Evolutionary conservation across 2,888 invertebrate species (phyloP).

Genomic region (Athripsodes cinereus): DNA sequence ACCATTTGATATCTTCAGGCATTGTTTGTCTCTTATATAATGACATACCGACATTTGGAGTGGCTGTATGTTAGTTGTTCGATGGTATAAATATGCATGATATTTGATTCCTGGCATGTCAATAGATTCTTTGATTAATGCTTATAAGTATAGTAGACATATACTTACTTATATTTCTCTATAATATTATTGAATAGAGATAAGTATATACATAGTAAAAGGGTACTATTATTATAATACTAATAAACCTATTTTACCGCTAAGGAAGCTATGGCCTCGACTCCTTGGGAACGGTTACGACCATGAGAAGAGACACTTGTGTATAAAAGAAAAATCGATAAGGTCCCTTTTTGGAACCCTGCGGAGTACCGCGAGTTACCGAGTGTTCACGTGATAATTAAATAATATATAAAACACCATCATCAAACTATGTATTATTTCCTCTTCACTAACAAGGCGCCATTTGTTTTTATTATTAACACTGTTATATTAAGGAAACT

Average conservation of each 20-base stretch:
- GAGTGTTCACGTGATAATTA: constrained; percentile 6
- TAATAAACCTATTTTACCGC: not conserved
- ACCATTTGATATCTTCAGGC: too few species aligned
- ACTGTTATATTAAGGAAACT: not conserved
- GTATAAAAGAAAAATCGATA: constrained; percentile 3
- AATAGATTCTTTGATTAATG: not conserved
- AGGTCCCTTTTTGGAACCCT: constrained; percentile 4
- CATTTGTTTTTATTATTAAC: not conserved
- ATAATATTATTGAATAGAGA: too few species aligned
- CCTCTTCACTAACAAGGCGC: not conserved
- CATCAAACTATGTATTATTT: not conserved
- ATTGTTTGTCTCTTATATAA: too few species aligned
- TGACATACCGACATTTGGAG: too few species aligned
- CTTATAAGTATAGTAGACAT: too few species aligned
- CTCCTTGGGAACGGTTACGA: not conserved
- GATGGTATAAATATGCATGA: not conserved
- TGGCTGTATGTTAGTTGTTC: not conserved
- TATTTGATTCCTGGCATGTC: not conserved
- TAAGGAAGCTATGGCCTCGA: not conserved
- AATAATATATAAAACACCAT: constrained; percentile 1
- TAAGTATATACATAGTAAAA: not conserved
- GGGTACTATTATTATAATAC: not conserved
- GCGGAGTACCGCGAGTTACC: not conserved
- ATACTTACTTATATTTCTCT: too few species aligned
- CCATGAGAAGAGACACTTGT: not conserved